A percentile compares a stretch with the other conserved stretches of the same genome.
Evolutionary conservation across 1,140 invertebrate genomes (phyloP).

Genomic region (Neoseiulus cucumeris): DNA sequence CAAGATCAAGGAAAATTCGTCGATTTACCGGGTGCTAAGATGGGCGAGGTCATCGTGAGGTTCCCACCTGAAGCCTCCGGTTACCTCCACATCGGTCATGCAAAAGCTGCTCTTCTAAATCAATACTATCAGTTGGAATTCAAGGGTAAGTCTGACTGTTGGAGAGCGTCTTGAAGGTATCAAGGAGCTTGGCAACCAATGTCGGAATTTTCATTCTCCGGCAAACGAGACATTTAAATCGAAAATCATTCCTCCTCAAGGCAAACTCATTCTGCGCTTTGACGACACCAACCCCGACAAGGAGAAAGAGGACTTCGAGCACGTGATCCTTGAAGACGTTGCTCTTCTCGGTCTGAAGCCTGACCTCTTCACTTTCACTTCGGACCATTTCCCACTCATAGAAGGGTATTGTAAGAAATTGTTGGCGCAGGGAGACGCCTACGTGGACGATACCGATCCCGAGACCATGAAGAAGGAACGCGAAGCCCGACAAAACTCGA

Average conservation of each 20-base stretch:
- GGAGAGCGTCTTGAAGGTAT: too few species aligned
- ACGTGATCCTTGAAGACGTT: constrained; percentile 87
- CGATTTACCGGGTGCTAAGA: constrained; percentile 81
- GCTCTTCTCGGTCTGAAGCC: constrained; percentile 74
- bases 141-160: constrained; percentile 48
- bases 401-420: constrained; percentile 67
- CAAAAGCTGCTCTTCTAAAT: constrained; percentile 93
- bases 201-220: too few species aligned
- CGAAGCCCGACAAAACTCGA: constrained; percentile 66
- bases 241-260: too few species aligned
- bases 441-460: constrained; percentile 85
- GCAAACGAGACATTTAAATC: too few species aligned
- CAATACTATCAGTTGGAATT: constrained; percentile 88
- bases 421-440: constrained; percentile 69
- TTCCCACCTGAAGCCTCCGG: constrained; percentile 98
- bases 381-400: constrained; percentile 88
- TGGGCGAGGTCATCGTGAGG: constrained; percentile 78
- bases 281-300: constrained; percentile 99
- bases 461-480: constrained; percentile 86
- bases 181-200: too few species aligned
- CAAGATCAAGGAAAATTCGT: constrained; percentile 82
- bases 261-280: constrained; percentile 86
- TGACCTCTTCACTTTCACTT: constrained; percentile 82
- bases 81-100: constrained; percentile 95
- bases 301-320: constrained; percentile 91